phyloP scores from a whole-genome alignment of 2,888 invertebrate species.

The Chloromyia formosa region DNA sequence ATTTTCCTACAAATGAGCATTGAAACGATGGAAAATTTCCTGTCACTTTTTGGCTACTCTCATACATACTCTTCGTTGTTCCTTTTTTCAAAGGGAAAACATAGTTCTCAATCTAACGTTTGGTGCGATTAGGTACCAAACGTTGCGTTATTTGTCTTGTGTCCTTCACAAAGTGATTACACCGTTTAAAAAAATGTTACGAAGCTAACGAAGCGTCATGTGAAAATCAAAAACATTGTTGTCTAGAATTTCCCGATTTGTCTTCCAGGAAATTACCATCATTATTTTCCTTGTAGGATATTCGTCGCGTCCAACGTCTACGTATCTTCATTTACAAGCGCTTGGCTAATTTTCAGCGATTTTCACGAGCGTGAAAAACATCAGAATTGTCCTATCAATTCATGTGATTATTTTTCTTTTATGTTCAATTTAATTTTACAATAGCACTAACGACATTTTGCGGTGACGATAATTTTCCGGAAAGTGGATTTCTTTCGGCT shows the following conservation, averaged over 20 bases:
- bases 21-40: too few species aligned
- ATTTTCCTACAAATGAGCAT: too few species aligned
- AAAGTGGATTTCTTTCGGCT: background rate
- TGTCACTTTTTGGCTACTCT: too few species aligned
- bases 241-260: constrained; percentile 22
- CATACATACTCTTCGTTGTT: too few species aligned
- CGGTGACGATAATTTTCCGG: background rate
- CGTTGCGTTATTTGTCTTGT: too few species aligned
- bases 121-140: too few species aligned
- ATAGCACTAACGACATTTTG: background rate
- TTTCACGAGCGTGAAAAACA: background rate
- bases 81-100: too few species aligned
- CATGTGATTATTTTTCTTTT: constrained; percentile 29
- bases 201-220: background rate
- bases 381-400: constrained; percentile 1
- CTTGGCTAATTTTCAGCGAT: too few species aligned
- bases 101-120: too few species aligned
- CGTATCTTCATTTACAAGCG: too few species aligned
- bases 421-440: constrained; percentile 36
- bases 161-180: too few species aligned
- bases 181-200: constrained; percentile 7
- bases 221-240: constrained; percentile 23
- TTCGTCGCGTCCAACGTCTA: too few species aligned
- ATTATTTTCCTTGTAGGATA: constrained; percentile 6
- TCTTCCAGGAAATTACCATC: constrained; percentile 35